Evolutionary conservation across 1,140 invertebrate species (phyloP), one percentile per base, ranked within the genome.

Genomic region (Leptoteleia sp.): DNA sequence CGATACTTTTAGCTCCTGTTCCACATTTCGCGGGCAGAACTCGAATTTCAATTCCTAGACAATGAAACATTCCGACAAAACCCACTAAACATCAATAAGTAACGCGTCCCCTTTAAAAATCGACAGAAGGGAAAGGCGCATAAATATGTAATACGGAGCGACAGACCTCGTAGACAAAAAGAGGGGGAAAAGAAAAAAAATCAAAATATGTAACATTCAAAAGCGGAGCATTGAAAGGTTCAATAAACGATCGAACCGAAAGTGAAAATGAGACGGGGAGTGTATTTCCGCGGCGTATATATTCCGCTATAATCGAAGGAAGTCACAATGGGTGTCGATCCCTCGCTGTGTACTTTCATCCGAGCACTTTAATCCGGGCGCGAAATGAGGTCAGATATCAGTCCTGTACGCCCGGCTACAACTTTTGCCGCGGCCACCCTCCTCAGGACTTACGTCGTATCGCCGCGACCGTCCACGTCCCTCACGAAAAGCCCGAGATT

Each of bases 351-450:
- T 64, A 57, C 62, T 55, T 73, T 64, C 55, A 79, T 68, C 61
- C 48, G 22, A 73, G 57, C 68, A 70, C 55, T 79, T 79, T 79
- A 79, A 79, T 79, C 64, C 64, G 22, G 15, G 47, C 57, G 42
- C 76, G 45, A 79, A 73, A 75, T 73, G 76, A 75, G 76, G 76
- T 73, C 64, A 80, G 65, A 76, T 79, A 79, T 75, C 61, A 79
- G 71, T 72, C 52, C 27, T 79, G 59, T 64, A 9, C 50, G 47
- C 52, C n/a, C 31, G 55, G 61, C 57, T 72, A 72, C 55, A 76
- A 77, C 42, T 75, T 76, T 73, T 76, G 22, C 22, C 22, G 50
- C 42, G 22, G 25, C 57, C 33, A 70, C 59, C 64, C 71, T 68
- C 57, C n/a, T 73, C 59, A 73, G 68, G 73, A 73, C 68, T 73